A percentile compares a stretch with the other conserved stretches of the same genome.
phyloP scores from a whole-genome alignment of 2,113 vertebrate species.

The Promerops cafer region DNA sequence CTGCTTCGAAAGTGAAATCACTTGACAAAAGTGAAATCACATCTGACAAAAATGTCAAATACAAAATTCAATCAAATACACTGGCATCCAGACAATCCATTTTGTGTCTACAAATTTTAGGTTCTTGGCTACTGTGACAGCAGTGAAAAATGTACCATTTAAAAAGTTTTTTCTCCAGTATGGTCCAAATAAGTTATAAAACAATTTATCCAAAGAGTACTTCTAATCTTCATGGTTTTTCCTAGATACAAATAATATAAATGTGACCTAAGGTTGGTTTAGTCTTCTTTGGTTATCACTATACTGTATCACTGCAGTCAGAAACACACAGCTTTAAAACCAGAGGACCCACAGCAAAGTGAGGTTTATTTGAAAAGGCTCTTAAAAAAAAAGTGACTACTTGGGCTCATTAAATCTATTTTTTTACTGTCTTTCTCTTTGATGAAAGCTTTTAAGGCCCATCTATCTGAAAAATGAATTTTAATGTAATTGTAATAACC shows the following conservation, averaged over 20 bases:
- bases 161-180: background rate
- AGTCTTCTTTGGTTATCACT: background rate
- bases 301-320: background rate
- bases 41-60: background rate
- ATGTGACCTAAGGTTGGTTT: background rate
- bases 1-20: background rate
- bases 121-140: background rate
- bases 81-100: background rate
- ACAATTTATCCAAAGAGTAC: background rate
- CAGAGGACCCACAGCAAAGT: background rate
- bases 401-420: background rate
- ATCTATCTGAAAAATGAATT: background rate
- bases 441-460: background rate
- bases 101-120: background rate
- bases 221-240: background rate
- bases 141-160: background rate
- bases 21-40: background rate
- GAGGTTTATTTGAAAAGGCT: background rate
- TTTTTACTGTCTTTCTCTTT: background rate
- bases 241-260: background rate
- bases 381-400: background rate
- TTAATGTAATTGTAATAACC: background rate
- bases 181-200: background rate
- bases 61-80: background rate
- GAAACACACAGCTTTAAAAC: background rate